A percentile compares a stretch with the other conserved stretches of the same genome.
phyloP scores from a whole-genome alignment of 2,113 vertebrate genomes.

The Salvelinus namaycush region DNA sequence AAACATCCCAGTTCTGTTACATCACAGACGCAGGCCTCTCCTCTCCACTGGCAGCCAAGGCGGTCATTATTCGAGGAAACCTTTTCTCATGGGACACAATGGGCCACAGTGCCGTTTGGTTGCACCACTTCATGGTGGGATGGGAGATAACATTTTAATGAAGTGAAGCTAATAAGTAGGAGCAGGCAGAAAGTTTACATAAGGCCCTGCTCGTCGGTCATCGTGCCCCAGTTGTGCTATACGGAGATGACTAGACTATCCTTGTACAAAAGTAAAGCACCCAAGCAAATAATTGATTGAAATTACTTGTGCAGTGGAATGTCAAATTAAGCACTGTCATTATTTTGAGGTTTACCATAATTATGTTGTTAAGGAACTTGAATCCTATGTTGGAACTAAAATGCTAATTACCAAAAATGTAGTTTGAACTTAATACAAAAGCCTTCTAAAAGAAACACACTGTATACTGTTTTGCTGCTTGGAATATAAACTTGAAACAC shows the following conservation, averaged over 20 bases:
- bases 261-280: constrained; percentile 51
- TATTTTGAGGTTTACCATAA: constrained; percentile 36
- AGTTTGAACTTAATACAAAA: not conserved
- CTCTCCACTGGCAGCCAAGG: constrained; percentile 51
- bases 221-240: constrained; percentile 51
- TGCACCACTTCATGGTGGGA: constrained; percentile 38
- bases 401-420: too few relatives aligned
- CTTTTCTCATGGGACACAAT: constrained; percentile 74
- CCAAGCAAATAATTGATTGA: constrained; percentile 49
- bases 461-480: too few relatives aligned
- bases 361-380: constrained; percentile 21
- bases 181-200: constrained; percentile 61
- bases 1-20: constrained; percentile 76
- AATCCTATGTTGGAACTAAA: not conserved
- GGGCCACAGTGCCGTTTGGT: constrained; percentile 42
- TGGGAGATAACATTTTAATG: constrained; percentile 68
- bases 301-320: constrained; percentile 62
- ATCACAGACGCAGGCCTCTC: constrained; percentile 58
- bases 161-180: constrained; percentile 64
- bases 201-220: constrained; percentile 57
- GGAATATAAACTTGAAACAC: not conserved
- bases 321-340: constrained; percentile 48
- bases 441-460: not conserved
- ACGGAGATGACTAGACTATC: constrained; percentile 32
- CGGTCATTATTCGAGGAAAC: constrained; percentile 70